A percentile compares a stretch with the other conserved stretches of the same genome.
These are phyloP conservation scores for Rhyacichthys aspro DNA, from an alignment of 2,797 vertebrate species.

Conservation along the genomic window DNA sequence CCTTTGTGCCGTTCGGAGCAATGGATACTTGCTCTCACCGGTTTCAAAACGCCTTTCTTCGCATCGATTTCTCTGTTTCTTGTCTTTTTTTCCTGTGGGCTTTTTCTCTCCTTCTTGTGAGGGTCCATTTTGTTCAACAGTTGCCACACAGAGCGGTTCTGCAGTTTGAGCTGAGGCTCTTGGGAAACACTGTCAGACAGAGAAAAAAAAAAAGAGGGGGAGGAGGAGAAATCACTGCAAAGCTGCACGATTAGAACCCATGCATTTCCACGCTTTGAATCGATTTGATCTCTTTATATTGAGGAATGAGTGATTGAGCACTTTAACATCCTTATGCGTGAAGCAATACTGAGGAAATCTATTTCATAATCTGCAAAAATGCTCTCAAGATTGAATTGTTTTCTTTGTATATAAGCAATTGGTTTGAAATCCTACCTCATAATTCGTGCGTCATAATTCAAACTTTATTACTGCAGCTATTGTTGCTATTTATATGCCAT, in stretches of 20 bases:
- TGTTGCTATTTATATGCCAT: conserved; percentile 23
- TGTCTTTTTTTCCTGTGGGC: conserved; percentile 31
- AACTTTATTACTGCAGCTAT: conserved; percentile 32
- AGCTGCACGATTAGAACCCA: conserved; percentile 54
- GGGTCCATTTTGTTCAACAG: conserved; percentile 73
- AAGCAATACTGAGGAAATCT: conserved; percentile 3
- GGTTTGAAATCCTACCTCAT: neutral
- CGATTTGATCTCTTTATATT: conserved; percentile 47
- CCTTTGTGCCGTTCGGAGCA: neutral
- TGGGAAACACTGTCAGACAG: conserved; percentile 62
- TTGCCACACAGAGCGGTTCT: conserved; percentile 65
- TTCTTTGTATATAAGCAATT: no score
- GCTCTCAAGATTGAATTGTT: neutral
- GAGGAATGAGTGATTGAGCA: conserved; percentile 30
- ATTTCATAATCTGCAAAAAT: conserved; percentile 8
- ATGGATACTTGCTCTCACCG: conserved; percentile 12
- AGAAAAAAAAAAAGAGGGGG: conserved; percentile 16
- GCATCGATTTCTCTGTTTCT: conserved; percentile 60
- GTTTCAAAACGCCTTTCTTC: conserved; percentile 43
- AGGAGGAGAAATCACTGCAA: conserved; percentile 41
- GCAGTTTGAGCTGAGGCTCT: conserved; percentile 68
- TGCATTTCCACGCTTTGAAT: conserved; percentile 35
- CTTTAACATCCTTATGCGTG: conserved; percentile 14
- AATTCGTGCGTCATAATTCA: conserved; percentile 42
- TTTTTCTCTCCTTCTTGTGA: conserved; percentile 48